Evolutionary conservation across 2,113 vertebrate genomes (phyloP).

Genomic region (Zosterops lateralis): DNA sequence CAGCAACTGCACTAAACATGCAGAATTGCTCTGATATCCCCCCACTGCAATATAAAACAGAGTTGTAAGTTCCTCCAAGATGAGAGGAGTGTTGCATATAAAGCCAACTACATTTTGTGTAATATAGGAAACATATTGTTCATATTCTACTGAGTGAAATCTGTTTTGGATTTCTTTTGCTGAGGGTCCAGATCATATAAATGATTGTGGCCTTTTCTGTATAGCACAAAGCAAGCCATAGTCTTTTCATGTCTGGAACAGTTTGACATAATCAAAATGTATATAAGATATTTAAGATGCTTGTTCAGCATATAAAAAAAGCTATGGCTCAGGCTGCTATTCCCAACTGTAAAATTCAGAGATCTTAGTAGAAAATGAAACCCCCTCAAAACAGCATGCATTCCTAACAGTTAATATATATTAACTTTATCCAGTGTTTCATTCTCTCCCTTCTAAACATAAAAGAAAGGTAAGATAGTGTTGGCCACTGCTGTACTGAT

Average conservation of each 20-base stretch:
- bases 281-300: background rate
- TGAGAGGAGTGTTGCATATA: background rate
- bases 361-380: background rate
- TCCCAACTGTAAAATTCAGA: background rate
- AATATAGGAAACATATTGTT: background rate
- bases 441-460: background rate
- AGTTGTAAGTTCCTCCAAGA: background rate
- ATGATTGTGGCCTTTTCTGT: background rate
- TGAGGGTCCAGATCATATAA: background rate
- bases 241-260: slow-evolving; percentile 1
- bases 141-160: background rate
- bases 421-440: background rate
- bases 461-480: background rate
- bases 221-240: background rate
- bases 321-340: background rate
- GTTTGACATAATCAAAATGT: background rate
- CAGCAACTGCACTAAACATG: background rate
- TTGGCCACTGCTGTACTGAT: background rate
- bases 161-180: slow-evolving; percentile 18
- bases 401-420: background rate
- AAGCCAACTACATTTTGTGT: background rate
- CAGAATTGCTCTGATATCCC: background rate
- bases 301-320: background rate
- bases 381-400: background rate
- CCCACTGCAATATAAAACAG: background rate